Evolutionary conservation across 1,140 invertebrate genomes (phyloP).

Genomic region (Planococcus citri): DNA sequence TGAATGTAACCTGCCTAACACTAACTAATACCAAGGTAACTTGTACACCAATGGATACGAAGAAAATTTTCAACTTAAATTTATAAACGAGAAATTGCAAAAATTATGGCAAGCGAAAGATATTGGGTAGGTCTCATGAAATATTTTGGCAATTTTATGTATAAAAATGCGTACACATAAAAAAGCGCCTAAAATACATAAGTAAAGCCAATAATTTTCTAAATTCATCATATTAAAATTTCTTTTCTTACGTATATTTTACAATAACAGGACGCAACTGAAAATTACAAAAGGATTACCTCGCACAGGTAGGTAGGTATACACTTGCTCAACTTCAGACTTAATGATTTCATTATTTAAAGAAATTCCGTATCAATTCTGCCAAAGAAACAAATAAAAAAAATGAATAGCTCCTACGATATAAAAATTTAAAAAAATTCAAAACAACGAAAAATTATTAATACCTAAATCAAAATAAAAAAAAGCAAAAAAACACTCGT

Average conservation of each 20-base stretch:
- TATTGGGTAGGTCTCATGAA: background rate
- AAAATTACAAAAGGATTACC: too few species aligned
- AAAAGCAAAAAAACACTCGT: background rate
- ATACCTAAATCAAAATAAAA: background rate
- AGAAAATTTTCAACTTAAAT: background rate
- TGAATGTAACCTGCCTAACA: background rate
- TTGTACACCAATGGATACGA: constrained; percentile 20
- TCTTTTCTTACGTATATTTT: too few species aligned
- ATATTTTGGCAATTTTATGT: too few species aligned
- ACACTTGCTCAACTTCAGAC: too few species aligned
- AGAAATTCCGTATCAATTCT: too few species aligned
- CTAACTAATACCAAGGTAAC: constrained; percentile 17
- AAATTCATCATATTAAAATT: too few species aligned
- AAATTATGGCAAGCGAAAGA: constrained; percentile 13
- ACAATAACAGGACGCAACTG: too few species aligned
- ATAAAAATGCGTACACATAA: too few species aligned
- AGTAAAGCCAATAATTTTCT: too few species aligned
- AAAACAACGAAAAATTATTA: background rate
- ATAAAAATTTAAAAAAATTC: background rate
- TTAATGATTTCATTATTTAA: too few species aligned
- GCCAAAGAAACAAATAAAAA: background rate
- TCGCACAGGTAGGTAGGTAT: too few species aligned
- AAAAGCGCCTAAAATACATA: too few species aligned
- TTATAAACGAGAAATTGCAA: background rate
- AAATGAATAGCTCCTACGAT: background rate